A percentile compares a stretch with the other conserved stretches of the same genome.
Evolutionary conservation across 37 sponge, comb jelly and placozoan genomes (phyloP).

Genomic region (Ephydatia muelleri): DNA sequence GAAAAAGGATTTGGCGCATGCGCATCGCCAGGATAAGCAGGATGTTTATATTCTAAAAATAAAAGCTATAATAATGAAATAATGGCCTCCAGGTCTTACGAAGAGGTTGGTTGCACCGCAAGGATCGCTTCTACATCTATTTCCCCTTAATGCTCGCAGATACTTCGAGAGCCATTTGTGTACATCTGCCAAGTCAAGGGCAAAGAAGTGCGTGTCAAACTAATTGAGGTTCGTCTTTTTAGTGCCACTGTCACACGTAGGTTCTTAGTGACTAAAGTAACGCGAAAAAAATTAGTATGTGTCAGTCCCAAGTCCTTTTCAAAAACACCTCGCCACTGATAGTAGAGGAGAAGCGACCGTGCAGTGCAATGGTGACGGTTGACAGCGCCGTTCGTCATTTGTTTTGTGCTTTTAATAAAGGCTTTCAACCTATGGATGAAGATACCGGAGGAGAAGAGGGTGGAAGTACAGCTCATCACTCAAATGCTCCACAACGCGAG

Average conservation of each 20-base stretch:
- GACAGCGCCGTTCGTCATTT: no score
- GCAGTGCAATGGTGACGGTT: background rate
- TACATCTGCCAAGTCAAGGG: conserved; percentile 86
- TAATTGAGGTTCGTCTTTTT: conserved; percentile 61
- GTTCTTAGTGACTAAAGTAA: background rate
- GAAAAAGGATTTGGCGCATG: background rate
- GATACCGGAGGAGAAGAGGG: conserved; percentile 81
- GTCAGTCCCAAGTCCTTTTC: background rate
- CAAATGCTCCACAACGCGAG: conserved; percentile 97
- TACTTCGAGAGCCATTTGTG: conserved; percentile 77
- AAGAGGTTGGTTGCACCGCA: background rate
- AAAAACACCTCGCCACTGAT: background rate
- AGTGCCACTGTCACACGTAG: background rate
- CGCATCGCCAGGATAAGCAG: background rate
- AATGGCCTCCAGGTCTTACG: background rate
- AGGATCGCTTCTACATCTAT: background rate
- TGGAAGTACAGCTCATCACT: conserved; percentile 56
- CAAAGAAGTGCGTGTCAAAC: conserved; percentile 69
- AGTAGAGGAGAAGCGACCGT: background rate
- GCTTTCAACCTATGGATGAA: conserved; percentile 88
- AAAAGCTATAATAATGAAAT: background rate
- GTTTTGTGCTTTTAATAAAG: no score
- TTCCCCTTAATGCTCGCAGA: background rate
- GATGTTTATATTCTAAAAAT: background rate
- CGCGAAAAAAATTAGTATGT: background rate